phyloP scores from a whole-genome alignment of 1,140 invertebrate species.

The Potamilus streckersoni region DNA sequence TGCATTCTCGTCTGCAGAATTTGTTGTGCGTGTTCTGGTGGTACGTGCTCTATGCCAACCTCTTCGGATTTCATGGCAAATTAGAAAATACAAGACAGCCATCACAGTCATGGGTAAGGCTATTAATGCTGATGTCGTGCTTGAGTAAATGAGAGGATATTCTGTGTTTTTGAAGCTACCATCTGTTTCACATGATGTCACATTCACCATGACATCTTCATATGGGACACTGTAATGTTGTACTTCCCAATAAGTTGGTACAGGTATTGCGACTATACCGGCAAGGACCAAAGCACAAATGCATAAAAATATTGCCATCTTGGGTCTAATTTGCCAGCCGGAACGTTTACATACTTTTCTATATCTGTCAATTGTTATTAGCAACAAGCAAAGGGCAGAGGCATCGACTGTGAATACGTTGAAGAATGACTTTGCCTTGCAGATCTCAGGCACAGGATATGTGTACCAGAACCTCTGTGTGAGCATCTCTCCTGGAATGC shows the following conservation, averaged over 20 bases:
- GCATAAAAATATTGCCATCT: not conserved
- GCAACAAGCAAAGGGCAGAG: constrained; percentile 35
- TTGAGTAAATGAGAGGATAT: constrained; percentile 3
- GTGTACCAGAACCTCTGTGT: constrained; percentile 46
- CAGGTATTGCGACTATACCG: too few relatives aligned
- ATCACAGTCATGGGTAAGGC: constrained; percentile 6
- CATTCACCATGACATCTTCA: constrained; percentile 1
- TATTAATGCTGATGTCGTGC: constrained; percentile 1
- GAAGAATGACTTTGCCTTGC: constrained; percentile 38
- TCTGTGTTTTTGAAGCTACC: not conserved
- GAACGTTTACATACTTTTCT: constrained; percentile 40
- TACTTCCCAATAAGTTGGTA: too few relatives aligned
- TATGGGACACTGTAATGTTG: not conserved
- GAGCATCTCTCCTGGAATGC: constrained; percentile 46
- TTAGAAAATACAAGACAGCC: constrained; percentile 8
- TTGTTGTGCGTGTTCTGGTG: not conserved
- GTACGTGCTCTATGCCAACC: not conserved
- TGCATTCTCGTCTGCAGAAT: not conserved
- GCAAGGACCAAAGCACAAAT: not conserved
- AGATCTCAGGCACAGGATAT: constrained; percentile 33
- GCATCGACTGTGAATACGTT: constrained; percentile 41
- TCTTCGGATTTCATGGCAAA: not conserved
- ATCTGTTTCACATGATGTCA: constrained; percentile 25
- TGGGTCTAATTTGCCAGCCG: constrained; percentile 27
- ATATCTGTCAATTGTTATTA: constrained; percentile 41